Percentiles rank a stretch among this genome's conserved stretches.
These are phyloP conservation scores for Nephila pilipes DNA, from an alignment of 1,140 invertebrate species.

Conservation along the genomic window DNA sequence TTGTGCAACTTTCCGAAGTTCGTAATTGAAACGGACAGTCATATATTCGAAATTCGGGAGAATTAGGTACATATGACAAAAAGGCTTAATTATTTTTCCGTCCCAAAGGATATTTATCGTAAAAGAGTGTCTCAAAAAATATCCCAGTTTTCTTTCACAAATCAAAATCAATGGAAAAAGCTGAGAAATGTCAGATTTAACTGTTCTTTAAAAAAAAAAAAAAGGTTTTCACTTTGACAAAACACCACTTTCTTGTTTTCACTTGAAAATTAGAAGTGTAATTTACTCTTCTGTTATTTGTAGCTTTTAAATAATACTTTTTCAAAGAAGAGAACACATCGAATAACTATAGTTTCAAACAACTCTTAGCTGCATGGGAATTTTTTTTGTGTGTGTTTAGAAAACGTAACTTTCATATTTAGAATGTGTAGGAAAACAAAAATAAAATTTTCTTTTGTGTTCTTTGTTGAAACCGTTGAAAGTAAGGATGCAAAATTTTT, in stretches of 20 bases:
- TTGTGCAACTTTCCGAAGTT: neutral
- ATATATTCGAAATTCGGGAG: neutral
- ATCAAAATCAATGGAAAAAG: constrained; percentile 25
- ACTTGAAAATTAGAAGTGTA: neutral
- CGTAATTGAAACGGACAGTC: constrained; percentile 5
- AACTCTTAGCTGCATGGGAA: neutral
- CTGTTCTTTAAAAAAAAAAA: neutral
- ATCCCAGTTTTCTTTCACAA: neutral
- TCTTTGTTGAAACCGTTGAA: neutral
- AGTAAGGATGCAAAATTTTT: neutral
- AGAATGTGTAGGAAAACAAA: neutral
- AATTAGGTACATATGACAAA: neutral
- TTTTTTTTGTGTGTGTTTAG: neutral
- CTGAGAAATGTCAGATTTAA: constrained; percentile 2
- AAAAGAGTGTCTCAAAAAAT: neutral
- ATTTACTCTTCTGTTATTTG: neutral
- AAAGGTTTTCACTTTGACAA: constrained; percentile 1
- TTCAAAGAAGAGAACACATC: neutral
- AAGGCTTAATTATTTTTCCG: neutral
- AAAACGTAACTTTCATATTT: neutral
- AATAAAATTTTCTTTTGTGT: neutral
- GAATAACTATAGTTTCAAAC: neutral
- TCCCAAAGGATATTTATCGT: neutral
- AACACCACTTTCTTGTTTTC: neutral
- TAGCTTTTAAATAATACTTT: neutral